Evolutionary conservation across 2,888 invertebrate species (phyloP).

Genomic region (Eupithecia tripunctaria): DNA sequence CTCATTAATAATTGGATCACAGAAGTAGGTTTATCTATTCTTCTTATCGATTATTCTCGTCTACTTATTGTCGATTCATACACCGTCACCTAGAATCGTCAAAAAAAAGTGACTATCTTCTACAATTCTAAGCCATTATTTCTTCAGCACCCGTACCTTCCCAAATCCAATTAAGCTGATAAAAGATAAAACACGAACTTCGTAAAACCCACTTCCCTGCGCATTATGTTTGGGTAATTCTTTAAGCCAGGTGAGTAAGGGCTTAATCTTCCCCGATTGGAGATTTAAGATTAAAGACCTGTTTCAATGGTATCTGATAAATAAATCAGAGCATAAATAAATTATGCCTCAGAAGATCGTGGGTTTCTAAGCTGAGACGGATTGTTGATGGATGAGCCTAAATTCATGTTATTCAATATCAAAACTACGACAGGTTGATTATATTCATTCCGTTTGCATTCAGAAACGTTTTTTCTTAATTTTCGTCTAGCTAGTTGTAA

Average conservation of each 20-base stretch:
- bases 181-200: slow-evolving; percentile 64
- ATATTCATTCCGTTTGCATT: background rate
- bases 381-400: background rate
- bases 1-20: no score
- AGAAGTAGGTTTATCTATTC: background rate
- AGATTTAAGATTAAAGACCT: slow-evolving; percentile 25
- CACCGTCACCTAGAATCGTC: background rate
- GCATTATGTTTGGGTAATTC: slow-evolving; percentile 46
- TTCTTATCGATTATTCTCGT: background rate
- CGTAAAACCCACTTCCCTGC: slow-evolving; percentile 50
- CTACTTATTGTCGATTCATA: background rate
- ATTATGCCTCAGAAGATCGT: background rate
- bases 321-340: slow-evolving; percentile 19
- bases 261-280: slow-evolving; percentile 36
- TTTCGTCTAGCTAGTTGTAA: background rate
- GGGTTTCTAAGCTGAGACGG: background rate
- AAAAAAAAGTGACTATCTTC: background rate
- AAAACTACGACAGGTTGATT: background rate
- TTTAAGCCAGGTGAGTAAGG: slow-evolving; percentile 43
- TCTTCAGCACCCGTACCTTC: slow-evolving; percentile 46
- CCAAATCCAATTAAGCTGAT: slow-evolving; percentile 64
- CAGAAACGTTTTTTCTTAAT: background rate
- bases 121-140: background rate
- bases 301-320: slow-evolving; percentile 23
- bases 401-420: background rate